Base-by-base conservation (phyloP, 2,888 invertebrate genomes). In the Neoascia interrupta region DNA sequence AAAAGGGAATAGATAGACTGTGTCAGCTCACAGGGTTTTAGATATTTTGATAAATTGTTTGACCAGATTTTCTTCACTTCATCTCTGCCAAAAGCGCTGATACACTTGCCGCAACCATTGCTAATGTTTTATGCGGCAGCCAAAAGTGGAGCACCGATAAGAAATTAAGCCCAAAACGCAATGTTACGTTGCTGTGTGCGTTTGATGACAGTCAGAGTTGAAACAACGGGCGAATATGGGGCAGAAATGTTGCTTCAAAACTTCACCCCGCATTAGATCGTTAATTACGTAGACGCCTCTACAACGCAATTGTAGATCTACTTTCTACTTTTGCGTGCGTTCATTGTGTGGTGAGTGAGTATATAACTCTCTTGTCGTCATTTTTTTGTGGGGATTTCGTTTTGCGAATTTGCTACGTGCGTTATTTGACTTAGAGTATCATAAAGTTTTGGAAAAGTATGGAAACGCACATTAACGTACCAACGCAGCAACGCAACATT, bases 111-210 rank as follows among this genome's bases (percentile, higher is more conserved):
- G 70, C 5, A 83, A 36, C 15, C 81, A 58, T 47, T 84, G 82
- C 83, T 84, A 86, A 5, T 82, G 81, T 18, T 70, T 70, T 5
- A 66, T 19, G 6, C 66, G 82, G 8, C 45, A 0, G 64, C 66
- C 6, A 53, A n/a, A 8, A 75, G 54, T 0, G 73, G 56, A 2
- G 31, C 23, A 1, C 75, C 74, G 31, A 68, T 60, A 0, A 69
- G 53, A 28, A 81, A 36, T n/a, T 63, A n/a, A n/a, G n/a, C n/a
- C n/a, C n/a, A n/a, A n/a, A n/a, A n/a, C n/a, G n/a, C n/a, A n/a
- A n/a, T n/a, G n/a, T n/a, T n/a, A n/a, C n/a, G n/a, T n/a, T n/a
- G n/a, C n/a, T n/a, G n/a, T n/a, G n/a, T n/a, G n/a, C 39, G 5
- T 60, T 66, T 3, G 76, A 68, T 4, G 69, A 79, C n/a, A 82